These are phyloP conservation scores for Chelon auratus DNA, from an alignment of 2,797 vertebrate genomes.

Conservation along the genomic window DNA sequence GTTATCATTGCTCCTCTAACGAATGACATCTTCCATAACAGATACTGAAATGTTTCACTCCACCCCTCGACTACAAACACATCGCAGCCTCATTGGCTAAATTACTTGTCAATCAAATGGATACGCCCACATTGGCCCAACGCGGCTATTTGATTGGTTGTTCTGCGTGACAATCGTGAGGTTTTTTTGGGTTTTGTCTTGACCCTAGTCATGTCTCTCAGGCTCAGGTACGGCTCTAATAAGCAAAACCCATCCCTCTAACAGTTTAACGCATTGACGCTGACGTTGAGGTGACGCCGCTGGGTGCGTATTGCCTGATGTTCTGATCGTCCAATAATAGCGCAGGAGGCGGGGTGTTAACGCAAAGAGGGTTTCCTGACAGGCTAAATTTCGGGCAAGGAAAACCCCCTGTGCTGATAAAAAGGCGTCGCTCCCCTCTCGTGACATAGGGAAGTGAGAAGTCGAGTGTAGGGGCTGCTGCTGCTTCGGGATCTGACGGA, in stretches of 20 bases:
- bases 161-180: neutral
- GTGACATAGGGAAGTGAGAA: conserved; percentile 57
- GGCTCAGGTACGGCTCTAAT: conserved; percentile 1
- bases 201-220: neutral
- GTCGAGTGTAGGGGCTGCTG: accelerated
- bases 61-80: accelerated
- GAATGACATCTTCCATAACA: conserved; percentile 81
- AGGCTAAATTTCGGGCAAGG: neutral
- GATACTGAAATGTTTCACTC: neutral
- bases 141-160: conserved; percentile 45
- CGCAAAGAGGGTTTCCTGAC: neutral
- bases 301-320: accelerated
- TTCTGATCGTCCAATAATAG: neutral
- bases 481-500: accelerated
- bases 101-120: neutral
- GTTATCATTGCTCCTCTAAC: conserved; percentile 57
- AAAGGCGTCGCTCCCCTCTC: conserved; percentile 30
- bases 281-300: accelerated
- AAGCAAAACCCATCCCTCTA: no score
- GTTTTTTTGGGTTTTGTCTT: neutral
- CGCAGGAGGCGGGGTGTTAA: accelerated
- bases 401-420: accelerated
- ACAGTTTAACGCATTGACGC: no score
- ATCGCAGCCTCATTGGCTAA: conserved; percentile 54
- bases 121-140: neutral